These are phyloP conservation scores for Myopa testacea DNA, from an alignment of 2,888 invertebrate species.

Conservation along the genomic window DNA sequence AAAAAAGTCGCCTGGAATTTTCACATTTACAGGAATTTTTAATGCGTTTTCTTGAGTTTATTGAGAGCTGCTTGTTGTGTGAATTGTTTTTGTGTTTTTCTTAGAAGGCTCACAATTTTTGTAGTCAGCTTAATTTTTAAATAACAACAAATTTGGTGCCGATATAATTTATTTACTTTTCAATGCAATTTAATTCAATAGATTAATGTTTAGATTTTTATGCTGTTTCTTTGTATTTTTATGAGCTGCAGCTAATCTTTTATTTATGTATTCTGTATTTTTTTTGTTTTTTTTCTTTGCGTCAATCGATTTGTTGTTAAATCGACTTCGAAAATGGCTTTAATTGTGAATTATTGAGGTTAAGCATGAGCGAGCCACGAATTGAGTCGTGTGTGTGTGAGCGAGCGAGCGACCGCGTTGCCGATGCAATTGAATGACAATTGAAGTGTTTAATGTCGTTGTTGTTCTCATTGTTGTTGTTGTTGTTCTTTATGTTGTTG, in stretches of 20 bases:
- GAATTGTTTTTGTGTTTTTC: too few species aligned
- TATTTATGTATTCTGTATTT: slow-evolving; percentile 1
- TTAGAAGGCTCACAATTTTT: too few species aligned
- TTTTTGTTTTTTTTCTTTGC: background rate
- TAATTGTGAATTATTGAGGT: slow-evolving; percentile 34
- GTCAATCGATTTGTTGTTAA: background rate
- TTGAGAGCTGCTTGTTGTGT: too few species aligned
- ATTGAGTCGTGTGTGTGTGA: background rate
- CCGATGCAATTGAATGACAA: slow-evolving; percentile 15
- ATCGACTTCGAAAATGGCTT: slow-evolving; percentile 12
- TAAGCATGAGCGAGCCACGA: slow-evolving; percentile 23
- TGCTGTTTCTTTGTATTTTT: background rate
- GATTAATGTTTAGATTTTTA: background rate
- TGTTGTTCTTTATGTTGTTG: slow-evolving; percentile 12
- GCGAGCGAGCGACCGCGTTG: too few species aligned
- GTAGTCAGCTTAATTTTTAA: background rate
- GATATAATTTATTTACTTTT: background rate
- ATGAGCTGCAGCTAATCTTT: slow-evolving; percentile 2
- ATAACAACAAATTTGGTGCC: background rate
- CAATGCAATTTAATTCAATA: background rate
- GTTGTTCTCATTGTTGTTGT: background rate
- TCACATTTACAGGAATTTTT: background rate
- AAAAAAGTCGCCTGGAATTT: slow-evolving; percentile 8
- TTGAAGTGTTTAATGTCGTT: background rate
- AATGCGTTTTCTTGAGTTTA: too few species aligned